Evolutionary conservation across 2,113 vertebrate genomes (phyloP).

Genomic region (Apteryx owenii): DNA sequence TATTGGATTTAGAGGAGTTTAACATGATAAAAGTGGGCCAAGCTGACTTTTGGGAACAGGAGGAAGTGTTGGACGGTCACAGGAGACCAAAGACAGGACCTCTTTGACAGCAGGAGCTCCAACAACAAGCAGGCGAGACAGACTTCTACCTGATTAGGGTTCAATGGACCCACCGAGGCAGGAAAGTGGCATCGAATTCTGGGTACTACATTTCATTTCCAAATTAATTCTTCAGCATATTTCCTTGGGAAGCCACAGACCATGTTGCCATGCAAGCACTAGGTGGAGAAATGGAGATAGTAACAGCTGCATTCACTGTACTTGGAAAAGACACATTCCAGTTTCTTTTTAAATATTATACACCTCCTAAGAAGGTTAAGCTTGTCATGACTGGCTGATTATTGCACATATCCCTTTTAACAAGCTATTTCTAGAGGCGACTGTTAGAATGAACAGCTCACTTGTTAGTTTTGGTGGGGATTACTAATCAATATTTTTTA

Average conservation of each 20-base stretch:
- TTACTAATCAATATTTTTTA: neutral
- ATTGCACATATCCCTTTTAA: neutral
- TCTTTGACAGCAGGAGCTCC: neutral
- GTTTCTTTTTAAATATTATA: neutral
- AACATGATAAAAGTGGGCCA: neutral
- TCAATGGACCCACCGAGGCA: neutral
- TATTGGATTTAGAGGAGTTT: neutral
- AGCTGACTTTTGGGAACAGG: neutral
- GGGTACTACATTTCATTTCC: neutral
- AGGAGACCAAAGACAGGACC: neutral
- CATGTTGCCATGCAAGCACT: rapidly evolving
- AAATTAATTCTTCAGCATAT: neutral
- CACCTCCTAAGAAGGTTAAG: neutral
- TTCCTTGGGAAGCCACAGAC: neutral
- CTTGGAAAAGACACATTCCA: neutral
- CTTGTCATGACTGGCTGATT: neutral
- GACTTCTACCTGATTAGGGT: neutral
- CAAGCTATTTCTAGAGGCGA: constrained; percentile 2
- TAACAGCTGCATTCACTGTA: neutral
- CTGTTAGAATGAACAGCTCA: neutral
- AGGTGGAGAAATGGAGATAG: neutral
- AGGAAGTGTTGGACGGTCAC: neutral
- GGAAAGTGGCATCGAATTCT: neutral
- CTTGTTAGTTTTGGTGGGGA: neutral
- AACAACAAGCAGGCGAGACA: neutral